A percentile compares a stretch with the other conserved stretches of the same genome.
These are phyloP conservation scores for Neoseiulus cucumeris DNA, from an alignment of 1,140 invertebrate genomes.

Conservation along the genomic window DNA sequence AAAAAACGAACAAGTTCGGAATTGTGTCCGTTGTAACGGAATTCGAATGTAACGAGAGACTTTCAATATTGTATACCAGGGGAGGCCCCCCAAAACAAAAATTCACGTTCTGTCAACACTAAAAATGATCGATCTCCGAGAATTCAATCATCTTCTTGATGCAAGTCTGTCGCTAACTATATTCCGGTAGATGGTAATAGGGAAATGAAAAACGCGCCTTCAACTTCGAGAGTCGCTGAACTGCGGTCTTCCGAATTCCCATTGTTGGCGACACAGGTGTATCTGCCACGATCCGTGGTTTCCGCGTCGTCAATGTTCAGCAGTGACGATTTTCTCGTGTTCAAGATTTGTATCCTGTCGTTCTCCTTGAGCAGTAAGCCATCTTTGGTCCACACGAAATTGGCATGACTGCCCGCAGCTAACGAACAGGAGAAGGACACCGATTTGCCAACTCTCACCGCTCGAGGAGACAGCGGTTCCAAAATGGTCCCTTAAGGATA, in stretches of 20 bases:
- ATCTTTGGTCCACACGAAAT: not conserved
- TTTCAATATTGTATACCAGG: no score
- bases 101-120: no score
- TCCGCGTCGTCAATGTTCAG: not conserved
- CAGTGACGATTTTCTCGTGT: not conserved
- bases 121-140: no score
- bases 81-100: no score
- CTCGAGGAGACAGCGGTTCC: no score
- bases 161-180: no score
- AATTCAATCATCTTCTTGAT: no score
- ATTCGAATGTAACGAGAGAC: no score
- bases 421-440: not conserved
- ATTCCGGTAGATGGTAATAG: not conserved
- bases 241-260: not conserved
- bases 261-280: not conserved
- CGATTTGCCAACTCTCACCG: not conserved
- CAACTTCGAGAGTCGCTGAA: not conserved
- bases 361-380: not conserved
- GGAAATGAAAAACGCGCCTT: not conserved
- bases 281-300: not conserved
- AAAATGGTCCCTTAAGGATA: no score
- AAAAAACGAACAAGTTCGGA: no score
- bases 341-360: not conserved
- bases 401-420: not conserved
- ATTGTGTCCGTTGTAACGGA: no score